Evolutionary conservation across 2,113 vertebrate genomes (phyloP).

Genomic region (Empidonax traillii): DNA sequence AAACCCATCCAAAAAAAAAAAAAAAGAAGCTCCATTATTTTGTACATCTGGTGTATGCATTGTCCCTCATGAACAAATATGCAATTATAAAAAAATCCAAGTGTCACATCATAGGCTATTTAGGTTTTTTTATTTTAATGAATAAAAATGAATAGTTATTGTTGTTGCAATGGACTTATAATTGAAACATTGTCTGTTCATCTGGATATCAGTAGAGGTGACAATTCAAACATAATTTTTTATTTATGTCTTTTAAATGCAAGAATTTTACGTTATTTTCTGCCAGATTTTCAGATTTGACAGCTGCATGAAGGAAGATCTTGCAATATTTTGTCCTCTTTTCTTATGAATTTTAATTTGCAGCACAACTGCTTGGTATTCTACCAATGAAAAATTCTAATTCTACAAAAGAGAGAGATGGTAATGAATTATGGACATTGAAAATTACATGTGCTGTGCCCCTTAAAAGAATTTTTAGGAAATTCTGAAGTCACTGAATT

Average conservation of each 20-base stretch:
- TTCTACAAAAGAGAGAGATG: not conserved
- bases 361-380: not conserved
- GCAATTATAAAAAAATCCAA: not conserved
- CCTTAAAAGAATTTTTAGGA: not conserved
- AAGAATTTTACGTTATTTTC: not conserved
- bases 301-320: not conserved
- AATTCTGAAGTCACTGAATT: not conserved
- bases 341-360: not conserved
- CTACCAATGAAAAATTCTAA: not conserved
- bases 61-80: not conserved
- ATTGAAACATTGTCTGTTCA: not conserved
- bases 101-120: not conserved
- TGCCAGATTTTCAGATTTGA: not conserved
- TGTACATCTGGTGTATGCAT: not conserved
- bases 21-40: not conserved
- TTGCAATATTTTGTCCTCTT: not conserved
- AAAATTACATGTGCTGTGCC: not conserved
- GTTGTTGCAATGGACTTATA: not conserved
- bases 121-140: not conserved
- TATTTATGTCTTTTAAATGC: constrained; percentile 7
- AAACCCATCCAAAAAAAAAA: not conserved
- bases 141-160: not conserved
- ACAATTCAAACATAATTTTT: not conserved
- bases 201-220: not conserved
- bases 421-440: not conserved